Evolutionary conservation across 2,888 invertebrate genomes (phyloP).

Genomic region (Dicycla oo): DNA sequence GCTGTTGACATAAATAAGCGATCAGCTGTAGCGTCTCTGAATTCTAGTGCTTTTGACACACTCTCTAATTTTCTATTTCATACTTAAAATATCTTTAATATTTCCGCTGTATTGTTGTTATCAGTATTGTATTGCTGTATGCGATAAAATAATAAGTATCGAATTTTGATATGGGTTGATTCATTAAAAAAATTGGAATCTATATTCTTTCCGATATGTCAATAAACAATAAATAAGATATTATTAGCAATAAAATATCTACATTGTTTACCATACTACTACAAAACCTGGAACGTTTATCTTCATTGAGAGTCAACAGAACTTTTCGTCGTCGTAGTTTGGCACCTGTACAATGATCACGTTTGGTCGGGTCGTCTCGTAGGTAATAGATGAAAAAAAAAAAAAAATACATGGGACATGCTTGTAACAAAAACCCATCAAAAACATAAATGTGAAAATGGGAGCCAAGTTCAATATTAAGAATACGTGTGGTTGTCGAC

Average conservation of each 20-base stretch:
- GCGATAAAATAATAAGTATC: conserved; percentile 21
- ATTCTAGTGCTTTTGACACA: conserved; percentile 68
- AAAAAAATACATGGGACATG: not conserved
- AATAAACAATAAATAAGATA: conserved; percentile 9
- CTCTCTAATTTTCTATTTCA: conserved; percentile 64
- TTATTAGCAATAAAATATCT: conserved; percentile 20
- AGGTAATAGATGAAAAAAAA: not conserved
- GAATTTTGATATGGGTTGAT: conserved; percentile 28
- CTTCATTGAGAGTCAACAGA: not conserved
- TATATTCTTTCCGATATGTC: not conserved
- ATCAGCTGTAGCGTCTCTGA: conserved; percentile 70
- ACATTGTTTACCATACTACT: not conserved
- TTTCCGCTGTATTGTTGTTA: conserved; percentile 18
- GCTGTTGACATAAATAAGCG: conserved; percentile 71
- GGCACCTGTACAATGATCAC: conserved; percentile 20
- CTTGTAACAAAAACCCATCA: conserved; percentile 1
- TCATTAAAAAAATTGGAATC: conserved; percentile 23
- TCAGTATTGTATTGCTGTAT: conserved; percentile 14
- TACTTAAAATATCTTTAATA: conserved; percentile 37
- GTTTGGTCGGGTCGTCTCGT: too few relatives aligned
- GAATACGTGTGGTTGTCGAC: too few relatives aligned
- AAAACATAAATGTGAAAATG: too few relatives aligned
- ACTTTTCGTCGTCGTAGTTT: not conserved
- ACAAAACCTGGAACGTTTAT: not conserved
- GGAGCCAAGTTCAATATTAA: too few relatives aligned